Evolutionary conservation across 2,888 invertebrate species (phyloP).

Genomic region (Oxycera nigricornis): DNA sequence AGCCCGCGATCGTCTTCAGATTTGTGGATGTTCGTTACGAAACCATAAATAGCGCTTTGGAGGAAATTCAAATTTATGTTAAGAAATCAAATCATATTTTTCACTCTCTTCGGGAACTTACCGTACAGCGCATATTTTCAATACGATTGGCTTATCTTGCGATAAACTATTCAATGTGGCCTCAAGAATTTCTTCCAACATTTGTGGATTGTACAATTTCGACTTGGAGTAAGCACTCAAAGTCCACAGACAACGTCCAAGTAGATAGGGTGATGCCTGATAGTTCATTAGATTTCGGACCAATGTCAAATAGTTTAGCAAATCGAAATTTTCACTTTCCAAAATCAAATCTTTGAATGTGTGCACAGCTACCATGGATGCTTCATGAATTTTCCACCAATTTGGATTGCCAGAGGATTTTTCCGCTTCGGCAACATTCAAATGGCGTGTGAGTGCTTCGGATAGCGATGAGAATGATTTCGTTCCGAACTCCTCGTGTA

Average conservation of each 20-base stretch:
- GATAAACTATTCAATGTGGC: conserved; percentile 57
- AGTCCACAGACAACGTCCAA: conserved; percentile 60
- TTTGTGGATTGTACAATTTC: conserved; percentile 58
- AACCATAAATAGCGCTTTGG: conserved; percentile 56
- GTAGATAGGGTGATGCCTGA: conserved; percentile 57
- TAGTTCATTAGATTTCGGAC: conserved; percentile 58
- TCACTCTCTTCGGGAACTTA: conserved; percentile 41
- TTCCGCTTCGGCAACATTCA: conserved; percentile 66
- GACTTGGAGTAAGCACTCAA: conserved; percentile 59
- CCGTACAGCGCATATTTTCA: conserved; percentile 59
- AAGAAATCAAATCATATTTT: not conserved
- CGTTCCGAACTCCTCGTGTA: conserved; percentile 65
- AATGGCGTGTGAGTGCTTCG: conserved; percentile 67
- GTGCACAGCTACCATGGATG: conserved; percentile 70
- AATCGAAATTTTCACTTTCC: conserved; percentile 58
- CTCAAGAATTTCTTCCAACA: conserved; percentile 58
- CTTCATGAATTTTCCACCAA: conserved; percentile 75
- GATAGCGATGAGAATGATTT: conserved; percentile 66
- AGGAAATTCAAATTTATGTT: not conserved
- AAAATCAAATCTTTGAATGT: conserved; percentile 62
- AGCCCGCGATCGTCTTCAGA: conserved; percentile 60
- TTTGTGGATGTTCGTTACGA: conserved; percentile 64
- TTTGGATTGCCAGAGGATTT: conserved; percentile 62
- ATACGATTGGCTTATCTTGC: conserved; percentile 56
- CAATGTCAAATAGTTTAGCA: conserved; percentile 59